Evolutionary conservation across 2,113 vertebrate genomes (phyloP).

Genomic region (Engystomops pustulosus): DNA sequence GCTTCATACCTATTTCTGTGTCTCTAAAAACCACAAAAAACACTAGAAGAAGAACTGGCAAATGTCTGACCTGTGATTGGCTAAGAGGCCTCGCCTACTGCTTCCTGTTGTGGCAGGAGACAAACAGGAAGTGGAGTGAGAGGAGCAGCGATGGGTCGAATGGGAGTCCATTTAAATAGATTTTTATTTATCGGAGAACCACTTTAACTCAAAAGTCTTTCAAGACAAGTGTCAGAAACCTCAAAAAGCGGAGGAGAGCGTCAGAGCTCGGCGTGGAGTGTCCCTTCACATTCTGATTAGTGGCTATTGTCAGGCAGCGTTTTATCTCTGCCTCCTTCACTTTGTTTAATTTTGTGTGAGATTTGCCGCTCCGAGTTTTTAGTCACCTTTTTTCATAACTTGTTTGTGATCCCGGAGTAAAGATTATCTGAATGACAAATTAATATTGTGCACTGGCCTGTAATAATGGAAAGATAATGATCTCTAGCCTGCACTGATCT

Average conservation of each 20-base stretch:
- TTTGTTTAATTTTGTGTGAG: background rate
- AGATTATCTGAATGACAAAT: conserved; percentile 51
- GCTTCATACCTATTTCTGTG: too few relatives aligned
- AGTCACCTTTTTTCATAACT: conserved; percentile 36
- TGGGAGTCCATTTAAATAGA: too few relatives aligned
- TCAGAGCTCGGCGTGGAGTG: too few relatives aligned
- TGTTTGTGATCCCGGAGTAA: conserved; percentile 36
- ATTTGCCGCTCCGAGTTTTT: background rate
- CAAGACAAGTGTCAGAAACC: background rate
- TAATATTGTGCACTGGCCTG: conserved; percentile 45
- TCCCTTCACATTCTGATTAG: background rate
- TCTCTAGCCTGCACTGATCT: conserved; percentile 38
- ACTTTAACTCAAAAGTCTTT: too few relatives aligned
- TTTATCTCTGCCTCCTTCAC: background rate
- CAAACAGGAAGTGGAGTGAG: too few relatives aligned
- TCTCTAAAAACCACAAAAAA: too few relatives aligned
- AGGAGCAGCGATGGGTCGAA: too few relatives aligned
- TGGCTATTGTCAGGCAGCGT: background rate
- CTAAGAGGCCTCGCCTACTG: too few relatives aligned
- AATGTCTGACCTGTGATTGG: too few relatives aligned
- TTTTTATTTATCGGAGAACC: too few relatives aligned
- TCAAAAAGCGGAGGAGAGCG: background rate
- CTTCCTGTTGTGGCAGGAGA: too few relatives aligned
- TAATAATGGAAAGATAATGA: conserved; percentile 48
- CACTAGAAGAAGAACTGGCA: too few relatives aligned